phyloP scores from a whole-genome alignment of 2,113 vertebrate genomes.

The Periophthalmus modestus region DNA sequence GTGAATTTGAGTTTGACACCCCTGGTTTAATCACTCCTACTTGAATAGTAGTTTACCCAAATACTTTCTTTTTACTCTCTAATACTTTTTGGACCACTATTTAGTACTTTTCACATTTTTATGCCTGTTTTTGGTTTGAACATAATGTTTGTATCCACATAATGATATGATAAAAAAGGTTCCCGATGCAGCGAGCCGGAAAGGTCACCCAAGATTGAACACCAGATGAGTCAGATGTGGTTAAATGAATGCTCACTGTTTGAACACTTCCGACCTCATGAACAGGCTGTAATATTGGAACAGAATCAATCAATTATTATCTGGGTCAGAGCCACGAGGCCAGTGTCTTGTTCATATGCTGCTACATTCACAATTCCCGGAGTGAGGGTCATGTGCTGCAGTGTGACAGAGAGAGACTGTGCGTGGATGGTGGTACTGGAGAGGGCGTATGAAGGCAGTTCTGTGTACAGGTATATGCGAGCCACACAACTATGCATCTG shows the following conservation, averaged over 20 bases:
- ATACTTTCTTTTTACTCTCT: background rate
- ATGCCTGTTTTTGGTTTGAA: too few species aligned
- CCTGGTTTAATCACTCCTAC: background rate
- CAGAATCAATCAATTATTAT: slow-evolving; percentile 62
- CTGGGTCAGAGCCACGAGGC: slow-evolving; percentile 54
- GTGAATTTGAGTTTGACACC: too few species aligned
- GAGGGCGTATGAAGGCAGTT: slow-evolving; percentile 55
- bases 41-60: background rate
- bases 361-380: slow-evolving; percentile 49
- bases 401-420: slow-evolving; percentile 60
- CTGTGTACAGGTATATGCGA: slow-evolving; percentile 47
- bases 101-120: background rate
- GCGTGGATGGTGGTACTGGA: slow-evolving; percentile 52
- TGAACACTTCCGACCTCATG: slow-evolving; percentile 39
- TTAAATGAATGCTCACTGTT: slow-evolving; percentile 32
- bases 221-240: slow-evolving; percentile 49
- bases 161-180: background rate
- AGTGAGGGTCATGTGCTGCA: slow-evolving; percentile 67
- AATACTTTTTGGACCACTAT: background rate
- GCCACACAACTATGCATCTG: slow-evolving; percentile 69
- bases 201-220: slow-evolving; percentile 37
- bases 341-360: slow-evolving; percentile 46
- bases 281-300: slow-evolving; percentile 50
- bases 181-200: background rate
- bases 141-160: background rate